A percentile compares a stretch with the other conserved stretches of the same genome.
phyloP scores from a whole-genome alignment of 2,888 invertebrate genomes.

The Eudemis profundana region DNA sequence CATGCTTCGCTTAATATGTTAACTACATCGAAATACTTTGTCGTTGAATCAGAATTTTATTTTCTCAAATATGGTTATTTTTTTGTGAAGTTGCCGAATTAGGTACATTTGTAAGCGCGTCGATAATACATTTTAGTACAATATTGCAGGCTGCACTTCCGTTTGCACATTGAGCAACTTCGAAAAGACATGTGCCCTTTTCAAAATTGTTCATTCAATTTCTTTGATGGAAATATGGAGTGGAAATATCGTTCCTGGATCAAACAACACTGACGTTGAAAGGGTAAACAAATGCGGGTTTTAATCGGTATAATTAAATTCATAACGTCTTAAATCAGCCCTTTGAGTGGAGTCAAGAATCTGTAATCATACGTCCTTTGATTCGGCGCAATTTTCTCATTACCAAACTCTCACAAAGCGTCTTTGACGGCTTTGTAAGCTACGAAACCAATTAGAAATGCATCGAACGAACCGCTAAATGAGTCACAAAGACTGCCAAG shows the following conservation, averaged over 20 bases:
- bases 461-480: slow-evolving; percentile 4
- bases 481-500: neutral
- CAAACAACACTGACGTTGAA: slow-evolving; percentile 22
- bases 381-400: slow-evolving; percentile 18
- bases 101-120: too few species aligned
- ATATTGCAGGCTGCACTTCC: too few species aligned
- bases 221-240: too few species aligned
- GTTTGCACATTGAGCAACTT: too few species aligned
- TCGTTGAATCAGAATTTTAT: neutral
- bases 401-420: slow-evolving; percentile 8
- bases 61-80: too few species aligned
- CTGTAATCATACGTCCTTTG: slow-evolving; percentile 4
- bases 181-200: too few species aligned
- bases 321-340: slow-evolving; percentile 14
- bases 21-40: neutral
- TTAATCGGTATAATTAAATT: slow-evolving; percentile 28
- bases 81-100: too few species aligned
- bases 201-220: too few species aligned
- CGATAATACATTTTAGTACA: too few species aligned
- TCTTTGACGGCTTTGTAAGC: slow-evolving; percentile 1
- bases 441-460: slow-evolving; percentile 9
- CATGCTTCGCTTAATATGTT: neutral
- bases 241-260: neutral
- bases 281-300: slow-evolving; percentile 26
- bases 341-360: slow-evolving; percentile 9